These are phyloP conservation scores for Drosophila azteca DNA, from an alignment of 1,140 invertebrate genomes.

Conservation along the genomic window DNA sequence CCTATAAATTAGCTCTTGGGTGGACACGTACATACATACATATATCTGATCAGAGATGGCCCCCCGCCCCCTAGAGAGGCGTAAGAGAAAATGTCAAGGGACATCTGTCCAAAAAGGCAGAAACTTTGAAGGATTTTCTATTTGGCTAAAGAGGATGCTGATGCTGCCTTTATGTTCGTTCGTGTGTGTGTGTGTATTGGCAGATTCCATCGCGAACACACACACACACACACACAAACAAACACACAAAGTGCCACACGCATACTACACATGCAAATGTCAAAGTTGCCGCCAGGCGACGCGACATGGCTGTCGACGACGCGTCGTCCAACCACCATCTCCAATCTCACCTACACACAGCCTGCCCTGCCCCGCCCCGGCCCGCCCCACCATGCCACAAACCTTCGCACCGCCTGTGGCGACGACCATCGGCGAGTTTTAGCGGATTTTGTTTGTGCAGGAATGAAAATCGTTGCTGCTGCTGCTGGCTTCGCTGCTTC, in stretches of 20 bases:
- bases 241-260: neutral
- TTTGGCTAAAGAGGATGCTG: slow-evolving; percentile 30
- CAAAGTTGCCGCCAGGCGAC: slow-evolving; percentile 33
- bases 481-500: neutral
- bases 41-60: too few species aligned
- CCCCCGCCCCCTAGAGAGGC: too few species aligned
- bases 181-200: slow-evolving; percentile 24
- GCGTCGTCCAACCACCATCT: neutral
- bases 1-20: too few species aligned
- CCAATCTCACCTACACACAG: neutral
- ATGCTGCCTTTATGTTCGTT: neutral
- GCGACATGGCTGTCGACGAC: slow-evolving; percentile 32
- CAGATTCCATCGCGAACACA: slow-evolving; percentile 17
- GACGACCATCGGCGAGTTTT: slow-evolving; percentile 48
- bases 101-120: slow-evolving; percentile 8
- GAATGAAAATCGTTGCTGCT: slow-evolving; percentile 38
- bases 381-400: neutral
- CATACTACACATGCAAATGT: slow-evolving; percentile 56
- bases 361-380: neutral
- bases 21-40: too few species aligned
- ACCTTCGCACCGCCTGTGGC: slow-evolving; percentile 3
- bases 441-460: slow-evolving; percentile 50
- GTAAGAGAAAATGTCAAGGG: slow-evolving; percentile 38
- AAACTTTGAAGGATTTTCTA: slow-evolving; percentile 44
- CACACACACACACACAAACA: slow-evolving; percentile 8